Evolutionary conservation across 2,888 invertebrate species (phyloP).

Genomic region (Gnatocerus cornutus): DNA sequence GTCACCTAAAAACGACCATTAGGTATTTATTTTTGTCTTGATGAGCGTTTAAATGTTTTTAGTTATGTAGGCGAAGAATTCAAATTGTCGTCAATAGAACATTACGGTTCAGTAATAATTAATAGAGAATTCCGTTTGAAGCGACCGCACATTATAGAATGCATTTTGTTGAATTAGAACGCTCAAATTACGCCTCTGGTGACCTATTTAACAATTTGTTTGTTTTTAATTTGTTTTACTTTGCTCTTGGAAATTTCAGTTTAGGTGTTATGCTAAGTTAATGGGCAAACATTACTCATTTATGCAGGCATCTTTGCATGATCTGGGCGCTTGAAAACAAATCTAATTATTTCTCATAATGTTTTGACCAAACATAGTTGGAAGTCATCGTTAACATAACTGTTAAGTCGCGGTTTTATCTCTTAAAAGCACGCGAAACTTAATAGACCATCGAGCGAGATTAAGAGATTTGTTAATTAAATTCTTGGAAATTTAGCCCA

Average conservation of each 20-base stretch:
- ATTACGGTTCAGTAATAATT: slow-evolving; percentile 17
- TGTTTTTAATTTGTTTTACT: not conserved
- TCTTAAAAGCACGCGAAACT: too few species aligned
- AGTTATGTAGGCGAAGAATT: slow-evolving; percentile 15
- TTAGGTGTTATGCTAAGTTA: too few species aligned
- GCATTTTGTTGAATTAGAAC: slow-evolving; percentile 6
- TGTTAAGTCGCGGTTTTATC: too few species aligned
- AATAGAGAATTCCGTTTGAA: slow-evolving; percentile 4
- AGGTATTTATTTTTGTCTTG: slow-evolving; percentile 29
- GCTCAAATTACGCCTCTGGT: not conserved
- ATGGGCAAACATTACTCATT: too few species aligned
- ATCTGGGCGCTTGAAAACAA: not conserved
- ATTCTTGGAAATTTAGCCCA: too few species aligned
- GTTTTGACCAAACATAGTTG: not conserved
- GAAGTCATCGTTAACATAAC: not conserved
- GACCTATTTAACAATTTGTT: not conserved
- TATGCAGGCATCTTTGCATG: too few species aligned
- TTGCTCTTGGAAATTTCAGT: not conserved
- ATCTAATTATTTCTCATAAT: not conserved
- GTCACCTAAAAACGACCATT: slow-evolving; percentile 28
- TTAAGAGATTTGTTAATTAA: too few species aligned
- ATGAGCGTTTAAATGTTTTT: slow-evolving; percentile 32
- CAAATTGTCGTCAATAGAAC: slow-evolving; percentile 8
- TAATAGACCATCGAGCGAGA: too few species aligned
- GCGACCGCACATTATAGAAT: not conserved